phyloP scores from a whole-genome alignment of 2,113 vertebrate genomes.

The Peromyscus polionotus region DNA sequence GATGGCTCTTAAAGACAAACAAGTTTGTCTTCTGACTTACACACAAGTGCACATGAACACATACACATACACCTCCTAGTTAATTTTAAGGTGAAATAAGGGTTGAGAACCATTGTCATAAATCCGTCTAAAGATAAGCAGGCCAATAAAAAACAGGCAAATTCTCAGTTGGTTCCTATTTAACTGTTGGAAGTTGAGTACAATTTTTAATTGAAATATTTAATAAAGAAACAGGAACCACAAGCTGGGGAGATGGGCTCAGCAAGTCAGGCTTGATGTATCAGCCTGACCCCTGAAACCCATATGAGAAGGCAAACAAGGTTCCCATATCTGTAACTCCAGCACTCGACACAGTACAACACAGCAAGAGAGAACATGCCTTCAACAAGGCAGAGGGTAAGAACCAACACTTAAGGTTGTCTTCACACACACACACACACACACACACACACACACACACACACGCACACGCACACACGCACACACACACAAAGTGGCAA shows the following conservation, averaged over 20 bases:
- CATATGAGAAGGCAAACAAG: background rate
- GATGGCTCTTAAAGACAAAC: background rate
- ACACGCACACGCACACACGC: background rate
- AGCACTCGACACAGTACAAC: background rate
- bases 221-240: background rate
- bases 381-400: background rate
- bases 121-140: background rate
- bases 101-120: conserved; percentile 17
- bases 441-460: background rate
- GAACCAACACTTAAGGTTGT: background rate
- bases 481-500: background rate
- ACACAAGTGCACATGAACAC: background rate
- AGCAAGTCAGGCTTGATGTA: background rate
- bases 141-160: conserved; percentile 6
- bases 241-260: background rate
- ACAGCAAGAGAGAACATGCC: background rate
- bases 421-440: too few relatives aligned
- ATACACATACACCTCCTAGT: background rate
- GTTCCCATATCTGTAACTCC: background rate
- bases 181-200: background rate
- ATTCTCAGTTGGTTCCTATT: background rate
- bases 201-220: background rate
- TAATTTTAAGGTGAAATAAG: background rate
- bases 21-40: background rate
- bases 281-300: background rate